Evolutionary conservation across 2,113 vertebrate genomes (phyloP), one percentile per base, ranked within the genome.

Genomic region (Cheilinus undulatus): DNA sequence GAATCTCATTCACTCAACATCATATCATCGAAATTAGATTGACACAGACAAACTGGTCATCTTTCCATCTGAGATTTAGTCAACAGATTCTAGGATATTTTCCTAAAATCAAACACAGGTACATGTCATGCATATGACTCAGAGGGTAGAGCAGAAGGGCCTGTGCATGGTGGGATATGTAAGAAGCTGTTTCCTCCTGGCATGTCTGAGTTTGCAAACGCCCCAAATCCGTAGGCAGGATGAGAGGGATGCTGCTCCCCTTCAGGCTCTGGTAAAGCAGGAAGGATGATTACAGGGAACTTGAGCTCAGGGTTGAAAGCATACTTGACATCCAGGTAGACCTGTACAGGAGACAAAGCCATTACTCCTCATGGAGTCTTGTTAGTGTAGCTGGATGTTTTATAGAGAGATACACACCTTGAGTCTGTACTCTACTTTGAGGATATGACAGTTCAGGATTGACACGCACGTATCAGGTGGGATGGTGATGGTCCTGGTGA

Each of bases 381-480:
- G 24, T 3, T 50, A 1, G 45, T 10, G 68, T 12, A 48, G 40
- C 23, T 7, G 24, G 3, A 42, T 15, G 20, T 22, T 38, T 15
- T 45, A 12, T 19, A 34, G 22, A 28, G 3, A 23, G 7, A 54
- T 23, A 69, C 84, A 5, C 38, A 92, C 92, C 84, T 36, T 76
- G 58, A 91, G 86, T 34, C 76, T 89, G 82, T 89, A 84, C 77
- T 92, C 89, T 17, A 36, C 78, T 72, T 68, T 88, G 50, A 92
- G 0, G 56, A 91, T 68, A 11, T 3, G 71, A 50, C 88, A 91
- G 81, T 89, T 92, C 2, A 87, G 59, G 64, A 91, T 72, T n/a
- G 89, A 91, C 0, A 34, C 6, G 22, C 12, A 1, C 2, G 53
- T 20, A 23, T 43, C 26, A 15, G 73, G 28, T 26, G 91, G 89